Evolutionary conservation across 2,797 vertebrate species (phyloP), one percentile per base, ranked within the genome.

Genomic region (Ctenochaetus hawaiiensis): DNA sequence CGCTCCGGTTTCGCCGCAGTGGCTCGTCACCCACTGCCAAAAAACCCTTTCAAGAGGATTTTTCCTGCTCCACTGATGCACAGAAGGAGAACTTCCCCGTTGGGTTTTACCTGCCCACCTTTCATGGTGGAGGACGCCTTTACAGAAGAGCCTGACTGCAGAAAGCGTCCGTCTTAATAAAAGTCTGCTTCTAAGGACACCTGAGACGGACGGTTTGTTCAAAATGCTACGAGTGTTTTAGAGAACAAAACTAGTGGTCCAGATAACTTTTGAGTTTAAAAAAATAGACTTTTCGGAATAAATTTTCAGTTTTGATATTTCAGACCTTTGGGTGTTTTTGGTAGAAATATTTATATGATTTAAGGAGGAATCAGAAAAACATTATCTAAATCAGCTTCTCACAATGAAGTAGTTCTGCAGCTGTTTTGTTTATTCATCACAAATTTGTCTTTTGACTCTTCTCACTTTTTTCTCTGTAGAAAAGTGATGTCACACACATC

Each of bases 1-100:
- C 1, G 17, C 83, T 80, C 60, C 80, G 10, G 67, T 37, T 67
- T 75, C n/a, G 10, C 86, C 69, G 77, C 67, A 49, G 75, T 22
- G 8, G 77, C 72, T 56, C 53, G 10, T 86, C 75, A 80, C 83
- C 84, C 85, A 85, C 88, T 84, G 81, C 85, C 82, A 26, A 75
- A 60, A 51, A 83, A 48, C 7, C 62, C 52, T 78, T 88, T 87
- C 74, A 80, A 53, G 52, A 51, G 81, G 85, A 84, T 85, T 83
- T 49, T 60, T 76, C 62, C 75, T 72, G 84, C 85, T 90, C 66
- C 80, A 74, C 48, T 85, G 81, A 75, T 58, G 80, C 86, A 72
- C 1, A 2, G 71, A 65, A 63, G 54, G 70, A 76, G 47, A 76
- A 80, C 81, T 41, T 74, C 78, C 83, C 79, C 14, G 30, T 51